Percentiles rank a stretch among this genome's conserved stretches.
Conservation (phyloP, 1,140 invertebrate species). For the Spodoptera frugiperda region DNA sequence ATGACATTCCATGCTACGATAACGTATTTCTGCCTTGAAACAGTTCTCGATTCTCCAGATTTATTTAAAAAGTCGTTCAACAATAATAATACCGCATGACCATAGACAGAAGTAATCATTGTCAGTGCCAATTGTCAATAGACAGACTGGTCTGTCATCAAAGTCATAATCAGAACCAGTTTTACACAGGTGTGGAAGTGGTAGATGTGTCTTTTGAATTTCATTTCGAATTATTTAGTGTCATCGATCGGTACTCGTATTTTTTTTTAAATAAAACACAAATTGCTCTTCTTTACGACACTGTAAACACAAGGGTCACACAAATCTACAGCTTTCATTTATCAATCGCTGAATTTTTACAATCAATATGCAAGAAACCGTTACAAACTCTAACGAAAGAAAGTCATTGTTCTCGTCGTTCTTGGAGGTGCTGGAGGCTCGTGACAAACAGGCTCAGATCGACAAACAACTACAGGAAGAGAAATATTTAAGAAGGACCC, state of each 20-base stretch:
- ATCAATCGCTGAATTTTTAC: conserved; percentile 52
- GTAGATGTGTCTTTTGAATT: conserved; percentile 68
- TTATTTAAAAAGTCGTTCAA: too few relatives aligned
- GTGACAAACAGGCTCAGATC: conserved; percentile 74
- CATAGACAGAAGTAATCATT: too few relatives aligned
- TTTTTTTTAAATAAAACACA: conserved; percentile 51
- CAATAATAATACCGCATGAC: too few relatives aligned
- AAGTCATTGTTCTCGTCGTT: conserved; percentile 81
- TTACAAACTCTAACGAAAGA: conserved; percentile 79
- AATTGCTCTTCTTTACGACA: neutral
- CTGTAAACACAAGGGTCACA: neutral
- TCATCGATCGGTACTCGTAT: conserved; percentile 51
- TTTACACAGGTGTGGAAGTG: conserved; percentile 57
- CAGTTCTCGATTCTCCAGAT: too few relatives aligned
- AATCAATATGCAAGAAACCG: conserved; percentile 82
- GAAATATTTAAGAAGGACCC: conserved; percentile 77
- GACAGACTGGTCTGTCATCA: too few relatives aligned
- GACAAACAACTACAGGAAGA: conserved; percentile 79
- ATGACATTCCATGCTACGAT: too few relatives aligned
- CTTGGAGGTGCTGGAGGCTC: conserved; percentile 74
- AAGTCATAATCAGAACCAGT: conserved; percentile 39
- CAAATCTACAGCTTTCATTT: conserved; percentile 22
- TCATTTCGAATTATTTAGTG: conserved; percentile 65
- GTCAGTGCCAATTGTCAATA: too few relatives aligned
- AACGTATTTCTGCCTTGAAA: too few relatives aligned